Conservation (phyloP, 2,888 invertebrate species). For the Meiosimyza platycephala region DNA sequence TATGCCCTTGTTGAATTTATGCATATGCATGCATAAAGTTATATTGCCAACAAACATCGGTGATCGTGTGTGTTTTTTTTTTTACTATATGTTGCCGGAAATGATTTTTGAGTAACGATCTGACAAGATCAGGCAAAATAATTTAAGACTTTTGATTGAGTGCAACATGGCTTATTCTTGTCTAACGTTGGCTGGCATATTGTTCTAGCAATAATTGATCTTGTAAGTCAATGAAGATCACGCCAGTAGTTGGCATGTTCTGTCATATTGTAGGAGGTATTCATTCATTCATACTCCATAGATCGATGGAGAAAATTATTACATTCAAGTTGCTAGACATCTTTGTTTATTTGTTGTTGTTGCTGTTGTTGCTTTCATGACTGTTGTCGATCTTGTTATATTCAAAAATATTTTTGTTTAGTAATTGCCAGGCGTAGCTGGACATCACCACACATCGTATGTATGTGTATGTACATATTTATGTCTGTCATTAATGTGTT, state of each 20-base stretch:
- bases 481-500: too few species aligned
- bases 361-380: neutral
- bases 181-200: neutral
- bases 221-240: too few species aligned
- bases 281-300: neutral
- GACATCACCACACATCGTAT: neutral
- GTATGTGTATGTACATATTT: too few species aligned
- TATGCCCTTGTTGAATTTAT: neutral
- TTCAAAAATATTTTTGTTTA: neutral
- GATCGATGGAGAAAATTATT: slow-evolving; percentile 5
- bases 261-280: neutral
- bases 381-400: neutral
- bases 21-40: neutral
- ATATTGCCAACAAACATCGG: neutral
- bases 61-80: neutral
- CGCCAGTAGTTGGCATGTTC: too few species aligned
- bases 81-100: slow-evolving; percentile 13
- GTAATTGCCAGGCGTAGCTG: too few species aligned
- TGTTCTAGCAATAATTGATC: slow-evolving; percentile 14
- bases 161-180: neutral
- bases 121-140: slow-evolving; percentile 6
- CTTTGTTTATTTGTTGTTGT: neutral
- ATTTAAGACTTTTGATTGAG: slow-evolving; percentile 9
- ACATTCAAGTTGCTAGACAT: neutral
- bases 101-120: slow-evolving; percentile 4